phyloP scores from a whole-genome alignment of 1,140 invertebrate genomes.

The Zaprionus vittiger region DNA sequence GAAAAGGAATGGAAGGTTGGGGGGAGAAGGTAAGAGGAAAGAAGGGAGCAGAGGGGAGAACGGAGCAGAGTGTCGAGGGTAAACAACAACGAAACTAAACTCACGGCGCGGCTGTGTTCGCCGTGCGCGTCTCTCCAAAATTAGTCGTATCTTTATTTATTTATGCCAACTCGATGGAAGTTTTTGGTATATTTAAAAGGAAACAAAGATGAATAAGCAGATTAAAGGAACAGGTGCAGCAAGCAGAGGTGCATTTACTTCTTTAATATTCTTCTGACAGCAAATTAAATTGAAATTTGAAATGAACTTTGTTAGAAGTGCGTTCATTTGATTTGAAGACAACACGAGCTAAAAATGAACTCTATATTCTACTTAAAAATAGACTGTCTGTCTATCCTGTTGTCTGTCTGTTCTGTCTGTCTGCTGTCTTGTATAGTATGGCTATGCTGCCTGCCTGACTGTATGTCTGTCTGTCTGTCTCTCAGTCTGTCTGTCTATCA shows the following conservation, averaged over 20 bases:
- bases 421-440: no score
- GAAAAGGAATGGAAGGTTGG: neutral
- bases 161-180: neutral
- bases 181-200: neutral
- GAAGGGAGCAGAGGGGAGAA: no score
- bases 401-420: no score
- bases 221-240: neutral
- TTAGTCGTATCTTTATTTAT: neutral
- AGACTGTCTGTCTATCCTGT: no score
- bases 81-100: neutral
- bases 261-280: neutral
- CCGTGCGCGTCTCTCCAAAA: neutral
- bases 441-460: no score
- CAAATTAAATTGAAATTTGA: no score
- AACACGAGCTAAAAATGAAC: no score
- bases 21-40: neutral
- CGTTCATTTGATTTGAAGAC: no score
- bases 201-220: neutral
- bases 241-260: neutral
- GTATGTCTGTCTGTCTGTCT: no score
- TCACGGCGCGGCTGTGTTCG: neutral
- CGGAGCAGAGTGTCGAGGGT: neutral
- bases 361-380: no score
- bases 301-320: no score
- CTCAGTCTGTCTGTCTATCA: no score